Evolutionary conservation across 2,113 vertebrate species (phyloP), one percentile per base, ranked within the genome.

Genomic region (Carollia perspicillata): DNA sequence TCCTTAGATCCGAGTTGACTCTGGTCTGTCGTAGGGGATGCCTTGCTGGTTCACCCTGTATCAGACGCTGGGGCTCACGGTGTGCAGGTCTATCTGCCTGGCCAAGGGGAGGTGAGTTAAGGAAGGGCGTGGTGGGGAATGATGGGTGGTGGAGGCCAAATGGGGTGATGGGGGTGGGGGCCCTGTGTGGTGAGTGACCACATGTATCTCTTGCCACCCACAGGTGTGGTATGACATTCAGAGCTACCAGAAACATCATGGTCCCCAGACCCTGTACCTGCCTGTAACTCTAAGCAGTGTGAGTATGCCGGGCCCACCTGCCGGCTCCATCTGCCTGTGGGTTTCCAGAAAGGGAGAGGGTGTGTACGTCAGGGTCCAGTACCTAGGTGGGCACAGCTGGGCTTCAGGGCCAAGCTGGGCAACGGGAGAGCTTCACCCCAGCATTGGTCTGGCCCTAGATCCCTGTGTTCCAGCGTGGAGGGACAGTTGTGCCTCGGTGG

Each of bases 141-240:
- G 89, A 8, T 20, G 74, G 74, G 16, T 17, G 23, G 51, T 47
- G 18, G 79, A 33, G 42, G 63, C 35, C 42, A 42, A n/a, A 47
- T 17, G 40, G 51, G 58, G 26, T 17, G 9, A 14, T 23, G 6
- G 22, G n/a, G 16, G 6, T 14, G 17, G 33, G 12, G 11, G 33
- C n/a, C 16, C 6, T 40, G 18, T 86, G 35, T 28, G 55, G 16
- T 5, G 22, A 79, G 30, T 53, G 20, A 88, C 40, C 3, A 0
- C 7, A 0, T 58, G 1, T 23, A 4, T 49, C 17, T 42, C 58
- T 33, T 78, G 51, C 60, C 33, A 28, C 51, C 35, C 26, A 42
- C 95, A 99, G 99, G 98, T 99, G 71, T 99, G 99, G 99, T 99
- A 99, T 77, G 99, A 99, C 30, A 96, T 98, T 89, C 98, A 99